A percentile compares a stretch with the other conserved stretches of the same genome.
Evolutionary conservation across 2,113 vertebrate species (phyloP).

Genomic region (Arothron firmamentum): DNA sequence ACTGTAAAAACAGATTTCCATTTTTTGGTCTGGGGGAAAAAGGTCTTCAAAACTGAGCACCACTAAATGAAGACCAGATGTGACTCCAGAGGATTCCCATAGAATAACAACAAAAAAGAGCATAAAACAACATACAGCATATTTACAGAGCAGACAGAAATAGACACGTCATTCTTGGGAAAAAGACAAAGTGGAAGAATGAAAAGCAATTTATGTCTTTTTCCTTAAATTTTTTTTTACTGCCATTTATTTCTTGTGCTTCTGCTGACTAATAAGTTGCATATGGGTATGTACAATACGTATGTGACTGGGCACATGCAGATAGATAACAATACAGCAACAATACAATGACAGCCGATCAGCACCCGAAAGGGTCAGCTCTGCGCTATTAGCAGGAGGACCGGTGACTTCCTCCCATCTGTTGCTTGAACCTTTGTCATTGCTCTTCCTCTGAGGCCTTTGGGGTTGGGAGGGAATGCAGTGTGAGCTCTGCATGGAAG

Average conservation of each 20-base stretch:
- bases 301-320: no score
- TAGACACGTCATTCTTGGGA: not conserved
- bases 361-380: slow-evolving; percentile 10
- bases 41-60: slow-evolving; percentile 12
- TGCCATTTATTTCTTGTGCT: no score
- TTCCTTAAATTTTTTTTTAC: no score
- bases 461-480: slow-evolving; percentile 19
- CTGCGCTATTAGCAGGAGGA: slow-evolving; percentile 27
- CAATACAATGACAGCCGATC: not conserved
- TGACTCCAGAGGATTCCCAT: slow-evolving; percentile 21
- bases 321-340: no score
- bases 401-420: slow-evolving; percentile 55
- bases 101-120: not conserved
- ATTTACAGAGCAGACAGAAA: not conserved
- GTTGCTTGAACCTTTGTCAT: slow-evolving; percentile 52
- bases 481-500: slow-evolving; percentile 2
- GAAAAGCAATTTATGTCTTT: no score
- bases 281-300: no score
- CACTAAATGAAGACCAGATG: slow-evolving; percentile 52
- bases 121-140: no score
- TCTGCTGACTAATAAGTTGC: no score
- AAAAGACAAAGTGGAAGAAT: not conserved
- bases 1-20: not conserved
- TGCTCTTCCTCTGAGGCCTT: slow-evolving; percentile 54
- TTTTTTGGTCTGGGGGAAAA: slow-evolving; percentile 8